phyloP scores from a whole-genome alignment of 2,888 invertebrate species.

The Ctena decussata region DNA sequence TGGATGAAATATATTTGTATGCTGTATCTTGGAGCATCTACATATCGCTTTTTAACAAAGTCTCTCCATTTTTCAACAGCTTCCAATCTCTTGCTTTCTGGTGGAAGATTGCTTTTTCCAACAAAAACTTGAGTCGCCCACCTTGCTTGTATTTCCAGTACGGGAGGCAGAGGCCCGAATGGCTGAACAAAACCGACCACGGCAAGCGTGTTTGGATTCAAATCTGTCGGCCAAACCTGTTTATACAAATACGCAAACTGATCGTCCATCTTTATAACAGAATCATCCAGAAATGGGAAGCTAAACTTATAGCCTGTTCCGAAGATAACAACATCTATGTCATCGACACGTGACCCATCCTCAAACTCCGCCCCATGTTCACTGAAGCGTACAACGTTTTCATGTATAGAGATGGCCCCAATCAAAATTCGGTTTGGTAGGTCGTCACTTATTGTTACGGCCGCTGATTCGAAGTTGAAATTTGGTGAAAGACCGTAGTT shows the following conservation, averaged over 20 bases:
- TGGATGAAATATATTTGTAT: constrained; percentile 72
- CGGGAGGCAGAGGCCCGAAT: constrained; percentile 71
- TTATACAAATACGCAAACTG: constrained; percentile 69
- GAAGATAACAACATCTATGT: constrained; percentile 71
- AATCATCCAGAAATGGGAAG: constrained; percentile 71
- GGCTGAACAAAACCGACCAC: constrained; percentile 74
- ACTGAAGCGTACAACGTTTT: constrained; percentile 65
- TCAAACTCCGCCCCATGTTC: constrained; percentile 64
- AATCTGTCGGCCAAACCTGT: constrained; percentile 67
- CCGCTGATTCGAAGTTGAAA: constrained; percentile 66
- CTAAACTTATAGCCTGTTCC: constrained; percentile 70
- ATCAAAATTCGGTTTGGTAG: constrained; percentile 70
- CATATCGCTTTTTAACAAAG: constrained; percentile 61
- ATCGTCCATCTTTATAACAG: constrained; percentile 58
- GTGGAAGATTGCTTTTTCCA: constrained; percentile 62
- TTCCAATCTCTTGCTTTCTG: constrained; percentile 28
- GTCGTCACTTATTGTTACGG: constrained; percentile 72
- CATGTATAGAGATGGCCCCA: constrained; percentile 63
- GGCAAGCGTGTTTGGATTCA: constrained; percentile 65
- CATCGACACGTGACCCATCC: constrained; percentile 60
- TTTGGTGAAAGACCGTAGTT: constrained; percentile 71
- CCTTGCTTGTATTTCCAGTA: constrained; percentile 71
- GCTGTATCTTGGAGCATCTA: constrained; percentile 70
- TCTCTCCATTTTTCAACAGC: constrained; percentile 62
- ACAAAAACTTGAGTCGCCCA: constrained; percentile 69